These are phyloP conservation scores for Actinostola sp. DNA, from an alignment of 92 coral and sea anemone genomes.

Conservation along the genomic window DNA sequence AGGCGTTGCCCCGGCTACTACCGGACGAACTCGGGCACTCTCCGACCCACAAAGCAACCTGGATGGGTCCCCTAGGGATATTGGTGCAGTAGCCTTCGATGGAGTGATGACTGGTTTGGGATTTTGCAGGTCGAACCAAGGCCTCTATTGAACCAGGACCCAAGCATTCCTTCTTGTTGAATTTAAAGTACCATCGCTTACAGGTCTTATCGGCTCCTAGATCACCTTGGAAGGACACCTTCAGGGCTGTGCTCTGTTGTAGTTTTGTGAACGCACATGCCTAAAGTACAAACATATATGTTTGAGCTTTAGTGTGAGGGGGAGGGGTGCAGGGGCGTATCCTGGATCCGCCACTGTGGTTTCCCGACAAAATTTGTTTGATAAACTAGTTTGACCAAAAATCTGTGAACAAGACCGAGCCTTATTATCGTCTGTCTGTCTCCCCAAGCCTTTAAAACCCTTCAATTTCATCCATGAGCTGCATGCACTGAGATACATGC, in stretches of 20 bases:
- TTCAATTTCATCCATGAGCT: no score
- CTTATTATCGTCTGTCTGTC: no score
- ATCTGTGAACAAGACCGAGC: no score
- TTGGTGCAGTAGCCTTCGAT: constrained; percentile 57
- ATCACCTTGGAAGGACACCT: constrained; percentile 50
- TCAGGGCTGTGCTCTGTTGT: constrained; percentile 32
- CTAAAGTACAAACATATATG: constrained; percentile 3
- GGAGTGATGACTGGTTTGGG: constrained; percentile 27
- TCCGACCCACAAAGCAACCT: constrained; percentile 61
- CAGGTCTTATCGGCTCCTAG: constrained; percentile 6
- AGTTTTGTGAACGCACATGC: constrained; percentile 36
- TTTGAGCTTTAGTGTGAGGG: background rate
- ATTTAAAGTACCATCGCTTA: constrained; percentile 61
- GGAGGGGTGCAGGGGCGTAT: background rate
- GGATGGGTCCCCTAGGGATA: constrained; percentile 34
- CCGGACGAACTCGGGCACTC: constrained; percentile 25
- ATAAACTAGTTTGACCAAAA: no score
- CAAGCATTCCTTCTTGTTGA: constrained; percentile 55
- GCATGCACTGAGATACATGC: no score
- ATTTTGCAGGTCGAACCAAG: background rate
- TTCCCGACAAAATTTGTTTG: no score
- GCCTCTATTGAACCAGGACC: constrained; percentile 48
- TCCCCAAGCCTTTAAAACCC: no score
- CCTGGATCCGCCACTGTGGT: no score
- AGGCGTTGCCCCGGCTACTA: constrained; percentile 9